Base-by-base conservation (phyloP, 2,113 vertebrate species). In the Turdus rufiventris region DNA sequence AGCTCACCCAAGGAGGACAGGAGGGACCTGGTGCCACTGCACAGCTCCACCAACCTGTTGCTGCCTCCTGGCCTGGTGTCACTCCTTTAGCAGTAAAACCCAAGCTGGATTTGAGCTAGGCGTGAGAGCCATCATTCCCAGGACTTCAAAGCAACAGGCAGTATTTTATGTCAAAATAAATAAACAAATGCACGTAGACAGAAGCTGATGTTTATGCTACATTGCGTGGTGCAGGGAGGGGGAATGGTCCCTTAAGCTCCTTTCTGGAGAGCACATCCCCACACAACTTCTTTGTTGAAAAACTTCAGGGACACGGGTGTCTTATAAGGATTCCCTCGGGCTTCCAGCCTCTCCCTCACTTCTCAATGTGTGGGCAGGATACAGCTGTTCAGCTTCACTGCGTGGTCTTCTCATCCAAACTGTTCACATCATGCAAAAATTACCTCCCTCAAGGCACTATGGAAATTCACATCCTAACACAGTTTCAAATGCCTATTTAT, bases 331-430 rank as follows among this genome's bases (percentile, higher is more conserved):
- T 93, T 91, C 95, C 94, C 96, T 77, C 3, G 0, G 93, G 95
- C 95, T 88, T 31, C 78, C 56, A 67, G 78, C 85, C 96, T 96
- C 89, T 96, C 94, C 91, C 89, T 96, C 8, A 1, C 82, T 88
- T 95, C 95, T 26, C 63, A 29, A 88, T 96, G 91, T 93, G 94
- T 97, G 94, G 93, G 93, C 94, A 96, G 91, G 95, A 96, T 94
- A 96, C 95, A 96, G 93, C 96, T 95, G 96, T 91, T 95, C 94
- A 74, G 75, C 85, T 85, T 85, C 91, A n/a, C 85, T 79, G 91
- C 93, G 0, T 95, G 93, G 85, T 89, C 96, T 90, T 86, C 88
- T 90, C 89, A 94, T 93, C 91, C 94, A 88, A 73, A 93, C 78
- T 80, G 74, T 7, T 94, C 95, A 63, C 88, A 83, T 80, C 80